Base-by-base conservation (phyloP, 2,888 invertebrate genomes). In the Andrena praecox region DNA sequence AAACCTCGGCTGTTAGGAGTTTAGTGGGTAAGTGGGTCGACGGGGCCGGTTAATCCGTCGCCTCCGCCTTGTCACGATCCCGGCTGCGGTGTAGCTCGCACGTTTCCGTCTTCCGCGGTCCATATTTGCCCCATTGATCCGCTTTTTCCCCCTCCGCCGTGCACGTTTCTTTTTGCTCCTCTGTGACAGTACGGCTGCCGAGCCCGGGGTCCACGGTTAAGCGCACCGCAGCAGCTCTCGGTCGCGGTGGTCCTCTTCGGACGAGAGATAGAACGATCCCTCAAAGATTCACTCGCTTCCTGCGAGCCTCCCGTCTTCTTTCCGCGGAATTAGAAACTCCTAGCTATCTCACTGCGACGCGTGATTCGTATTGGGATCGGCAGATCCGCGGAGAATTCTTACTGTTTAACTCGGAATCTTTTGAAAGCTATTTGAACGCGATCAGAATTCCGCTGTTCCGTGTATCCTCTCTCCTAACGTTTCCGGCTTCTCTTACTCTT, bases 11-110 rank as follows among this genome's bases (percentile, higher is more conserved):
- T 85, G 87, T 79, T 88, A 83, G 74, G 80, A 82, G 93, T 93
- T 85, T 93, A 93, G 93, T 93, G 92, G 93, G 93, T 93, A 93
- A 93, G 93, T 93, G 88, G 93, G 92, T 89, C 93, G 86, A 85
- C 85, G 73, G 89, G 16, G 90, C 89, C 89, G 87, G 90, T 91
- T 92, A 91, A 92, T 60, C 42, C 70, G 78, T 72, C 71, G 62
- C 70, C 52, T 27, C 64, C 33, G 16, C 8, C 42, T 67, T 29
- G 59, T 66, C 62, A 42, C 77, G 60, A 10, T 72, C 35, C 27
- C 50, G 48, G 8, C 35, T 35, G 29, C 56, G 48, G 48, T 78
- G 27, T 72, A 63, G 50, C 33, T 50, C 56, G 20, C 16, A 72
- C 79, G 68, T 78, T 80, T 72, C 67, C 62, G 63, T 71, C 62